Base-by-base conservation (phyloP, 1,140 invertebrate genomes). In the Brachionus rubens region DNA sequence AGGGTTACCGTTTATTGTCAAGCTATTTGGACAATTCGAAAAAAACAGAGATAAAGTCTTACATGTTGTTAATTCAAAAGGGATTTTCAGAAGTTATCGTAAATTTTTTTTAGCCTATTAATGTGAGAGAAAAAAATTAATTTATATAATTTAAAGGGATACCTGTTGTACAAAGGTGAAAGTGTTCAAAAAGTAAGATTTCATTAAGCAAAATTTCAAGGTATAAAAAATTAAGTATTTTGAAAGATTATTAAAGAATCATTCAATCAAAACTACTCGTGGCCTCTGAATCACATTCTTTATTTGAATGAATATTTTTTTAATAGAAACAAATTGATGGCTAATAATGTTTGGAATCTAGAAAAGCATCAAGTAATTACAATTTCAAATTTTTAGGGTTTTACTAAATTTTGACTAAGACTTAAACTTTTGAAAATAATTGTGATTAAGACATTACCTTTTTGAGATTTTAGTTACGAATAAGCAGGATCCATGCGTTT, bases 261-360 rank as follows among this genome's bases (percentile, higher is more conserved):
- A 30, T 54, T 72, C 16, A 40, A 14, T 12, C n/a, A 16, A 40
- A 48, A 54, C 16, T 72, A 50, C 24, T 24, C 46, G 3, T 72
- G 68, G 68, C 68, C 68, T 4, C 50, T 72, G 43, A 30, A 41
- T 50, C 9, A 50, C 26, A 50, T 72, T 72, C 24, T 72, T 2
- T 72, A 50, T 41, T 50, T 36, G 24, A 43, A 65, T 43, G 59
- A 65, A 24, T 65, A 24, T n/a, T 65, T 14, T 26, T 65, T 65
- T 28, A 41, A 43, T 14, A 41, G 21, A 65, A 43, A 65, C 21
- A 43, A 65, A 19, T 26, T 65, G 12, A 5, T 41, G 6, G 21
- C 36, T 7, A 65, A 65, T 14, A 65, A 65, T 21, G n/a, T 65
- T 0, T 65, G 59, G 59, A 21, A 41, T 14, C 12, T 65, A 9